Evolutionary conservation across 2,797 vertebrate species (phyloP).

Genomic region (Lacerta bilineata): DNA sequence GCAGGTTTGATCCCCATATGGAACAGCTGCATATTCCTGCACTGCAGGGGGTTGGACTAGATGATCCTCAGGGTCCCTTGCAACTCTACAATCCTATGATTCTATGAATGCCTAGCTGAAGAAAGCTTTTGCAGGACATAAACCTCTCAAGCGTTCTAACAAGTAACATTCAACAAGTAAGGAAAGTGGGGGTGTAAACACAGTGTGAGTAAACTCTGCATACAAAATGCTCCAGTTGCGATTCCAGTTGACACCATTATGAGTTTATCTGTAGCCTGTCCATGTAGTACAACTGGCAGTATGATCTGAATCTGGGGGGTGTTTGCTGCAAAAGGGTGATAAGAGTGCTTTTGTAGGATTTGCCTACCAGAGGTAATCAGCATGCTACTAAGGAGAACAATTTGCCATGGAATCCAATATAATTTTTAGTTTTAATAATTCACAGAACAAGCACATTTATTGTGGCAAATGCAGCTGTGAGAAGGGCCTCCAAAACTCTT

Average conservation of each 20-base stretch:
- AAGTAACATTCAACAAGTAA: neutral
- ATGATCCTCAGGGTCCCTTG: too few relatives aligned
- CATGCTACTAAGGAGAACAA: neutral
- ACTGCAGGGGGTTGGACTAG: too few relatives aligned
- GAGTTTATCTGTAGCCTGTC: neutral
- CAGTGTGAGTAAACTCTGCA: neutral
- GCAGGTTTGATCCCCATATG: too few relatives aligned
- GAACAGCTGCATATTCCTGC: too few relatives aligned
- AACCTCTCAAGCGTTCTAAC: too few relatives aligned
- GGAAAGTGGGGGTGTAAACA: neutral
- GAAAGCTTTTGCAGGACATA: neutral
- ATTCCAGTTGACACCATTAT: neutral
- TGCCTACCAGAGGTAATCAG: neutral
- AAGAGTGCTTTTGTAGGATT: neutral
- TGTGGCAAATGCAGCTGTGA: neutral
- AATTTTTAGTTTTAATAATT: neutral
- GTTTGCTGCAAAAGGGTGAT: neutral
- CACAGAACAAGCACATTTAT: neutral
- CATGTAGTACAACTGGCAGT: neutral
- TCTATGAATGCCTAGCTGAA: neutral
- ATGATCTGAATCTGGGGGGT: neutral
- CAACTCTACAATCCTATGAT: too few relatives aligned
- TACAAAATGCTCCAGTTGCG: neutral
- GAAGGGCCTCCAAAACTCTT: neutral
- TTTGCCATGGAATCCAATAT: neutral